Evolutionary conservation across 2,113 vertebrate genomes (phyloP).

Genomic region (Fregata magnificens): DNA sequence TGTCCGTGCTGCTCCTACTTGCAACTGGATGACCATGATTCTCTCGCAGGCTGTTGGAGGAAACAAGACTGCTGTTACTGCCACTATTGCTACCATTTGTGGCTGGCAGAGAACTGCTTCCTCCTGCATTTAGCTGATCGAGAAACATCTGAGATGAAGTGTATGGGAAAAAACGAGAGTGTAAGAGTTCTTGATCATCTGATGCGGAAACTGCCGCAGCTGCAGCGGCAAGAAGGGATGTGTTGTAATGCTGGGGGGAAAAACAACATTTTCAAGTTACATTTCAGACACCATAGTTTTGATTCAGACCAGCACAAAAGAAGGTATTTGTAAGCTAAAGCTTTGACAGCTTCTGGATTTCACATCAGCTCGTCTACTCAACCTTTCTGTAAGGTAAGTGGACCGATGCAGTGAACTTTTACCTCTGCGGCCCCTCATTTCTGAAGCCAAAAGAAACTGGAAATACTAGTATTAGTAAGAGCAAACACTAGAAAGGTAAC

Average conservation of each 20-base stretch:
- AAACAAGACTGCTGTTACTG: conserved; percentile 92
- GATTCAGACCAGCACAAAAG: not conserved
- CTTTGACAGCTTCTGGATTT: not conserved
- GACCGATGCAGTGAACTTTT: not conserved
- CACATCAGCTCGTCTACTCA: not conserved
- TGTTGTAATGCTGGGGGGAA: conserved; percentile 89
- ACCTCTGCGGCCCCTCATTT: not conserved
- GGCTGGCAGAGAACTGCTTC: conserved; percentile 76
- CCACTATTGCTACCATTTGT: conserved; percentile 88
- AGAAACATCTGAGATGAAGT: conserved; percentile 94
- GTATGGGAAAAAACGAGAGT: conserved; percentile 93
- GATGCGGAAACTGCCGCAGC: conserved; percentile 90
- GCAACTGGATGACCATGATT: conserved; percentile 78
- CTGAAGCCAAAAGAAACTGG: not conserved
- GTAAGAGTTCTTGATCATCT: conserved; percentile 93
- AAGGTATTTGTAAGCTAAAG: not conserved
- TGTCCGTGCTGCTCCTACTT: conserved; percentile 80
- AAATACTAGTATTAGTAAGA: not conserved
- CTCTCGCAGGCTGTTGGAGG: conserved; percentile 89
- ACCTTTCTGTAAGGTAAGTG: not conserved
- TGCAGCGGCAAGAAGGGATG: conserved; percentile 91
- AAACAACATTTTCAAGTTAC: not conserved
- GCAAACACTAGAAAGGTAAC: not conserved
- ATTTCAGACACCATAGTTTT: not conserved
- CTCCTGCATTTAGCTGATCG: conserved; percentile 85